These are phyloP conservation scores for Eudemis profundana DNA, from an alignment of 2,888 invertebrate species.

Conservation along the genomic window DNA sequence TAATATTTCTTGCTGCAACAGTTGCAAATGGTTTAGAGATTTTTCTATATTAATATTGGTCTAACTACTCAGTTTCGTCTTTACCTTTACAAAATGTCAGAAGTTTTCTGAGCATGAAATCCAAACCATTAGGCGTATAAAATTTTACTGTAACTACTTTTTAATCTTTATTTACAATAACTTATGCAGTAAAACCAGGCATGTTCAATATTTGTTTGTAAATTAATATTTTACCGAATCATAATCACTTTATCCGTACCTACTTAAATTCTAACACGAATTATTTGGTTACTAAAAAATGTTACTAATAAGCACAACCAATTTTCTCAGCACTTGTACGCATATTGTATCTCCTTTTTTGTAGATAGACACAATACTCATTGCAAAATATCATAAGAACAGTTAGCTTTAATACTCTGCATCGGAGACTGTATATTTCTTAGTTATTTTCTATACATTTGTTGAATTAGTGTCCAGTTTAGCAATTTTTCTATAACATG, in stretches of 20 bases:
- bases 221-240: too few relatives aligned
- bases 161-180: neutral
- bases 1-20: constrained; percentile 70
- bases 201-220: too few relatives aligned
- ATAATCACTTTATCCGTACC: too few relatives aligned
- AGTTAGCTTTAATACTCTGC: constrained; percentile 46
- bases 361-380: constrained; percentile 22
- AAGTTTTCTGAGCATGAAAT: neutral
- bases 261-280: neutral
- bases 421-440: constrained; percentile 58
- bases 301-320: constrained; percentile 1
- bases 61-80: neutral
- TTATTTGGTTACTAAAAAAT: neutral
- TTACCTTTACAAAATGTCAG: neutral
- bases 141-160: too few relatives aligned
- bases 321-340: neutral
- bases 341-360: constrained; percentile 17
- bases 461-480: constrained; percentile 51
- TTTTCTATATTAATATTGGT: constrained; percentile 20
- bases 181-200: too few relatives aligned
- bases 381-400: constrained; percentile 39
- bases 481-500: constrained; percentile 45
- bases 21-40: constrained; percentile 49
- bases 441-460: constrained; percentile 55
- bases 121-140: too few relatives aligned